Percentiles rank a stretch among this genome's conserved stretches.
Evolutionary conservation across 2,888 invertebrate species (phyloP).

Genomic region (Mellilla xanthometata): DNA sequence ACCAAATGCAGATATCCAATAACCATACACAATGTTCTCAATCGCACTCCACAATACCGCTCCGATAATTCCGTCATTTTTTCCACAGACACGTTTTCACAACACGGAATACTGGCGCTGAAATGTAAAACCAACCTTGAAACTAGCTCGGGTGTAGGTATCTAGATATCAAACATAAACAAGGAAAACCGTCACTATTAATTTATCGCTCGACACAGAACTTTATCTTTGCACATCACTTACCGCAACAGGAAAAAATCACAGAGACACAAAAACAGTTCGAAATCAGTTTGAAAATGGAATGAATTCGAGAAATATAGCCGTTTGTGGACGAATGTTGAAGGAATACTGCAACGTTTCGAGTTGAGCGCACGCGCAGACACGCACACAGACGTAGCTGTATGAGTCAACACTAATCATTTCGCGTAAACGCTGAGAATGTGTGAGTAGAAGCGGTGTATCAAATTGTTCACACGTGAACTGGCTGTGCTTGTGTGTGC

Average conservation of each 20-base stretch:
- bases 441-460: conserved; percentile 4
- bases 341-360: conserved; percentile 20
- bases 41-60: conserved; percentile 40
- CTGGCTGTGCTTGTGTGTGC: conserved; percentile 21
- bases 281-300: conserved; percentile 1
- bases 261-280: not conserved
- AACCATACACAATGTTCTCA: conserved; percentile 49
- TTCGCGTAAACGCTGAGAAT: conserved; percentile 4
- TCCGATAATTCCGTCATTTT: conserved; percentile 37
- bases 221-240: not conserved
- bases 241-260: not conserved
- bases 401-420: not conserved
- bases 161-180: conserved; percentile 14
- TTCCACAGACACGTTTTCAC: not conserved
- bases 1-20: conserved; percentile 62
- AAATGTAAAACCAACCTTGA: conserved; percentile 21
- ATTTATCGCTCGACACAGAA: not conserved
- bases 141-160: conserved; percentile 8
- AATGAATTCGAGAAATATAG: conserved; percentile 14
- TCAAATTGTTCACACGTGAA: conserved; percentile 12
- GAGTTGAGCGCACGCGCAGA: conserved; percentile 17
- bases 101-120: conserved; percentile 14
- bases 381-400: not conserved
- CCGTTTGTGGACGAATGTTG: conserved; percentile 6
- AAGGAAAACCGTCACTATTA: conserved; percentile 13